Evolutionary conservation across 2,797 vertebrate species (phyloP), one percentile per base, ranked within the genome.

Genomic region (Tauraco hartlaubi): DNA sequence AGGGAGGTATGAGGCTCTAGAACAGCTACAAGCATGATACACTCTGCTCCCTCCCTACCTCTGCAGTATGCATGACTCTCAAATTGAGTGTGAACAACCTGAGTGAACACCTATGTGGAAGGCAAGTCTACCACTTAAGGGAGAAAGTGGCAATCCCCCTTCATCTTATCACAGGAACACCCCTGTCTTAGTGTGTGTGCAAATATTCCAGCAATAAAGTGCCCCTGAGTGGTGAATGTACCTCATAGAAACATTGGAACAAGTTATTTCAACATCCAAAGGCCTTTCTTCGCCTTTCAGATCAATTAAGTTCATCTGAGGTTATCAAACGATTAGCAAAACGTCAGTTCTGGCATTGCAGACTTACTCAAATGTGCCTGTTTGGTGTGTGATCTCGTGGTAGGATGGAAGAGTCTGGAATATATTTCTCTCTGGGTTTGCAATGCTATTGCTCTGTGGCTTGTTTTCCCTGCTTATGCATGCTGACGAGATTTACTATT

Each of bases 381-480:
- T 33, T 83, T 15, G 10, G 18, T 13, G 13, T 81, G 56, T 51
- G 69, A 1, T 19, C 4, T 26, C 63, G 48, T n/a, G 46, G 25
- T 4, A 56, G 58, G 35, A 59, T 74, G 41, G 96, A 93, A 96
- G 48, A 20, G 20, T 95, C 90, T 35, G 49, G 96, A 96, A 94
- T 13, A 17, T 35, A 76, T 88, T 94, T 75, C 91, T 91, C 87
- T 13, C 64, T 81, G 82, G 85, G 51, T 91, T 88, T 96, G 71
- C 90, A 90, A 8, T 43, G 88, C 77, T 93, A 63, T 92, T 96
- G 94, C 80, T 94, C 88, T 88, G 52, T 74, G 88, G 68, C 85
- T 95, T 95, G 63, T 56, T 95, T 61, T 93, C 94, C 90, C 90
- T 92, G 83, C 41, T 94, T 92, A 92, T 92, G 91, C 90, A 92